Base-by-base conservation (phyloP, 1,140 invertebrate species). In the Brachionus calyciflorus region DNA sequence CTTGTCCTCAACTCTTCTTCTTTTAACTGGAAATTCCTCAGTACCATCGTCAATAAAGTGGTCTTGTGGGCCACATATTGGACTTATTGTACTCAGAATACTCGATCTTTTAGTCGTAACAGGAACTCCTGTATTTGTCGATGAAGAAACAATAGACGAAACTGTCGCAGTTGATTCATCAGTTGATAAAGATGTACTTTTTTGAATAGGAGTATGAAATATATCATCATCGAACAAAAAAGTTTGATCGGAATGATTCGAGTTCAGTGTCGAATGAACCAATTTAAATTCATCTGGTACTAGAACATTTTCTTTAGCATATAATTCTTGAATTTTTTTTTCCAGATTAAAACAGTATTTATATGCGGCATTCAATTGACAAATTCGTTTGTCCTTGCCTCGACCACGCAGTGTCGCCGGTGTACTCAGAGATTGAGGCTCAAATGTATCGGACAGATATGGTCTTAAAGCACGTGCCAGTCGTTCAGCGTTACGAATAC, bases 371-470 rank as follows among this genome's bases (percentile, higher is more conserved):
- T 65, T 65, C 37, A 65, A 37, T 44, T 65, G 60, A 6, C 60
- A 65, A 44, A 65, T 65, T 12, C 60, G 60, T 41, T 65, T 65
- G 60, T 65, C 60, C 26, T 65, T 65, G 40, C 10, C 24, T 19
- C 60, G 60, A 14, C 60, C 60, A 19, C 55, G 26, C 5, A 33
- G 28, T 37, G 55, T 60, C 12, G 26, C n/a, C 14, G 30, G 30
- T 33, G 53, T 55, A 28, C 53, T 55, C 53, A 55, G 9, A 28
- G 12, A 55, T 28, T 55, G 53, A 2, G 55, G 55, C n/a, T 60
- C 55, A 30, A 33, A 44, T 37, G 60, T 37, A 19, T 65, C 40
- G 40, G 37, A 4, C 60, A 65, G 26, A n/a, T 65, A 65, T 17
- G 60, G 60, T 24, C 24, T 65, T 1, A 65, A 24, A 0, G 60